Conservation (phyloP, 1,140 invertebrate species). For the Brachionus rotundiformis region DNA sequence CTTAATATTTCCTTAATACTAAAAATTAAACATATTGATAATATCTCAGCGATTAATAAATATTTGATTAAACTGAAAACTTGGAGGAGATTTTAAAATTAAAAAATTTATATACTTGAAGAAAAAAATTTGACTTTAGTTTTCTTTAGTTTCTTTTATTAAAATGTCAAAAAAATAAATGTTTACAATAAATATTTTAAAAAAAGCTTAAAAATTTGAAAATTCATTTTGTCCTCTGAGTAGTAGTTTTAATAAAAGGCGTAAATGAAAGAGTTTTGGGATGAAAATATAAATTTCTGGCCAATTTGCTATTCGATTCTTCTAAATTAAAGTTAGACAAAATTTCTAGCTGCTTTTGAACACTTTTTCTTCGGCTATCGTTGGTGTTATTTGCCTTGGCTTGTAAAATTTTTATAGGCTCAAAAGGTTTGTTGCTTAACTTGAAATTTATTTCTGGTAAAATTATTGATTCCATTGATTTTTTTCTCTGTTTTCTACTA, state of each 20-base stretch:
- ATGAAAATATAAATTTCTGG: conserved; percentile 23
- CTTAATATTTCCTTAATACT: too few relatives aligned
- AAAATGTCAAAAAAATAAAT: too few relatives aligned
- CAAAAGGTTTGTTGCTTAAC: background rate
- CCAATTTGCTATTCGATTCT: conserved; percentile 17
- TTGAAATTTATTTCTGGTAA: background rate
- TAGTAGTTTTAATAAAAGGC: background rate
- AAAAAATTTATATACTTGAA: too few relatives aligned
- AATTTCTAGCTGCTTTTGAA: background rate
- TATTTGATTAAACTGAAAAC: too few relatives aligned
- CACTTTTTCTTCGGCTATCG: conserved; percentile 4
- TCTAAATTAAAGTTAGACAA: background rate
- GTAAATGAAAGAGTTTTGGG: conserved; percentile 24
- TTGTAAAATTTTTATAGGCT: background rate
- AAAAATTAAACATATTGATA: too few relatives aligned
- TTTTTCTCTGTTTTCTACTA: background rate
- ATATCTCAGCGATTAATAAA: too few relatives aligned
- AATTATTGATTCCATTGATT: background rate
- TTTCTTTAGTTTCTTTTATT: too few relatives aligned
- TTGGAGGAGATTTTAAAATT: too few relatives aligned
- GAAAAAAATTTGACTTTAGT: too few relatives aligned
- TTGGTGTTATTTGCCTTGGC: background rate
- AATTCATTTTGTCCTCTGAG: background rate
- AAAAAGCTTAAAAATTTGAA: too few relatives aligned
- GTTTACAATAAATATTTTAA: too few relatives aligned